Percentiles rank a stretch among this genome's conserved stretches.
phyloP scores from a whole-genome alignment of 1,140 invertebrate species.

The Bombus waltoni region DNA sequence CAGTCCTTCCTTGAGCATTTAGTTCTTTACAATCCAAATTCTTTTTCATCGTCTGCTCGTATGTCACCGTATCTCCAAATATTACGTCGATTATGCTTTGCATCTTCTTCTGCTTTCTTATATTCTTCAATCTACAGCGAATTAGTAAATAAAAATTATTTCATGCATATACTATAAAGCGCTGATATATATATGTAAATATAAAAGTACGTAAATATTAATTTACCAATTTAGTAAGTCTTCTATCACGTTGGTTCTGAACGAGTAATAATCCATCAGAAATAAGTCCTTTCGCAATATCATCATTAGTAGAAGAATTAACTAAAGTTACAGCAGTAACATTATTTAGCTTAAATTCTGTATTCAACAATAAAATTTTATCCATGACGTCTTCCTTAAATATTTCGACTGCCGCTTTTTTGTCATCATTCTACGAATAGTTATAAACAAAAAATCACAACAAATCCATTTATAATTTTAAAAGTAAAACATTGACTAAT shows the following conservation, averaged over 20 bases:
- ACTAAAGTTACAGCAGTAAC: slow-evolving; percentile 89
- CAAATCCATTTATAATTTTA: slow-evolving; percentile 7
- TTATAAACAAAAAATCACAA: not conserved
- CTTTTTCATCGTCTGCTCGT: slow-evolving; percentile 94
- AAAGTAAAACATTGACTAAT: not conserved
- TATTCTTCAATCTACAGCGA: slow-evolving; percentile 89
- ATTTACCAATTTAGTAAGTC: slow-evolving; percentile 90
- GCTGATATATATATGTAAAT: not conserved
- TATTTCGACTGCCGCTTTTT: slow-evolving; percentile 88
- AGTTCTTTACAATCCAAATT: slow-evolving; percentile 86
- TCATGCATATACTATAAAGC: not conserved
- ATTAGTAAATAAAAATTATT: slow-evolving; percentile 28
- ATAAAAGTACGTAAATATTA: slow-evolving; percentile 14
- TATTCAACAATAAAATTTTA: slow-evolving; percentile 88
- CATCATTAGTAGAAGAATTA: slow-evolving; percentile 88
- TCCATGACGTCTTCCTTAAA: slow-evolving; percentile 87
- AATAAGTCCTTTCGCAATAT: slow-evolving; percentile 93
- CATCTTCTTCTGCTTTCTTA: slow-evolving; percentile 91
- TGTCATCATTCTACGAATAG: slow-evolving; percentile 87
- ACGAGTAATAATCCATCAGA: slow-evolving; percentile 93
- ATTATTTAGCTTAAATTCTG: slow-evolving; percentile 86
- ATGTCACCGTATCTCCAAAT: slow-evolving; percentile 99
- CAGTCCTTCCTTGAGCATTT: slow-evolving; percentile 66
- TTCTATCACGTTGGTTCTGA: slow-evolving; percentile 91
- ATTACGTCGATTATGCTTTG: slow-evolving; percentile 91